Evolutionary conservation across 2,113 vertebrate genomes (phyloP), one percentile per base, ranked within the genome.

Genomic region (Dipodomys spectabilis): DNA sequence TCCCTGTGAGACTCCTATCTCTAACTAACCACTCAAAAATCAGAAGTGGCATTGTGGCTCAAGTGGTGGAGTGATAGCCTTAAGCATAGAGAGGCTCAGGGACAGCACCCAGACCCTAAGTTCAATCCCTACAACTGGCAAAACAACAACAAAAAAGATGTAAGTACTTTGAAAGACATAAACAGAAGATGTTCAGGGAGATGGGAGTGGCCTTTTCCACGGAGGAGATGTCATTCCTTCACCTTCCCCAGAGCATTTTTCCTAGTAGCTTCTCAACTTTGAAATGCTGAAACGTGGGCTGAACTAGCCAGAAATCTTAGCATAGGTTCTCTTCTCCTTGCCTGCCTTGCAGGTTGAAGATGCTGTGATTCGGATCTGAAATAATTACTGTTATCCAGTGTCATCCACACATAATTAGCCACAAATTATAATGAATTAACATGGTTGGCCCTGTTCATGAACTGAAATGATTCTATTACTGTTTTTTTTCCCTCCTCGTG

Each of bases 381-480:
- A 95, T 94, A 96, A 87, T 93, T 95, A 92, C 87, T 92, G n/a
- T 69, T 96, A 67, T 73, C 95, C 83, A 83, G n/a, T 92, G 87
- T 94, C 86, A 89, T 93, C 82, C 80, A 92, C 69, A 92, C 78
- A 77, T 93, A 94, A 95, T 94, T 96, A 96, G 35, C 79, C 75
- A 96, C 92, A 88, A 83, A 96, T 93, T 95, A 91, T 83, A 94
- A 94, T 92, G 72, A 96, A 91, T 96, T 93, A 93, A 91, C 57
- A 81, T 81, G 83, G 45, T 39, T 83, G 96, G 28, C 94, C 85
- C 75, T 93, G 35, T 83, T 95, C 84, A 45, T 93, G 69, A 93
- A 92, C n/a, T 75, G 69, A 95, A 96, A 65, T 73, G 88, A 92
- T 94, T 95, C 75, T 91, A 86, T 93, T 86, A 88, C 75, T 90